Base-by-base conservation (phyloP, 1,140 invertebrate genomes). In the Caerostris extrusa region DNA sequence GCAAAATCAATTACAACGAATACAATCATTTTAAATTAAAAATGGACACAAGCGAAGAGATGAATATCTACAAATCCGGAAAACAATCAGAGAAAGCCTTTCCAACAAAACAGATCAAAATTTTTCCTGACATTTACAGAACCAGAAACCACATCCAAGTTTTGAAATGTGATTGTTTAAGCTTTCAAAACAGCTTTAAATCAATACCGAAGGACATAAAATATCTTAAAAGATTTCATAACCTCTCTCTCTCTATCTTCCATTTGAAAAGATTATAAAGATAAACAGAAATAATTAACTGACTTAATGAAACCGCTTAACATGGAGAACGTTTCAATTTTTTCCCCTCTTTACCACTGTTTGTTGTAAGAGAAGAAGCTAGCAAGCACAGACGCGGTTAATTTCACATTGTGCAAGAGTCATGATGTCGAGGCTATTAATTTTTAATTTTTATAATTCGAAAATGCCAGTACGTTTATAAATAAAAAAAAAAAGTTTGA, bases 231-330 rank as follows among this genome's bases (percentile, higher is more conserved):
- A 77, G 8, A 3, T 19, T 77, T 77, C 50, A 77, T 77, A 19
- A 34, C 50, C 12, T 2, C 69, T 50, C 60, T 50, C 3, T 34
- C 34, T 34, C 34, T 34, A 34, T 34, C 34, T 34, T 77, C 34
- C 19, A 53, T 53, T 77, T 77, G 3, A 77, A 77, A 77, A 77
- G 69, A 77, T 77, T 77, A 50, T 50, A 34, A 34, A 77, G 69
- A 77, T 50, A 77, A 77, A 34, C 34, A 34, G 50, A 77, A 77
- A 34, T 77, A 77, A 77, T 77, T 77, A 77, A 77, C 69, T 77
- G 69, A 34, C 69, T 77, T 77, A 77, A 77, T 77, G 69, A 53
- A 77, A 77, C 7, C 69, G 69, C 69, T 50, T 14, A 5, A 4
- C n/a, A 67, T 50, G 34, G 34, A 0, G 69, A 10, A 34, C 34